Percentiles rank a stretch among this genome's conserved stretches.
Evolutionary conservation across 2,888 invertebrate species (phyloP).

Genomic region (Lepetodrilus schrolli): DNA sequence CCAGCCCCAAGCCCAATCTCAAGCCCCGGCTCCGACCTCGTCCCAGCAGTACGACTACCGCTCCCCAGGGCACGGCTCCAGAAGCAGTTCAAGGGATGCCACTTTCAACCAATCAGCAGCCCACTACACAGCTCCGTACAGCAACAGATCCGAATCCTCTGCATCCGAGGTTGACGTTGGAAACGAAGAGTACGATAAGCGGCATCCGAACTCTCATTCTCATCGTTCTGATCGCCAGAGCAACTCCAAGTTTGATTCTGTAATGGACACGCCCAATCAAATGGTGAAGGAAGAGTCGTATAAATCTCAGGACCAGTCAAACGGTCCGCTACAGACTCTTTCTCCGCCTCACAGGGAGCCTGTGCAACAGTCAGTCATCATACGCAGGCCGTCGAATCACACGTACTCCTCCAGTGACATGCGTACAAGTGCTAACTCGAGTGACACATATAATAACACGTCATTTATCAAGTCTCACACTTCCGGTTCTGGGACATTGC

Average conservation of each 20-base stretch:
- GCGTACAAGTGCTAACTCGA: not conserved
- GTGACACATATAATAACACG: constrained; percentile 11
- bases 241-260: constrained; percentile 39
- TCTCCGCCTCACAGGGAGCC: constrained; percentile 51
- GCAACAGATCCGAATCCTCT: constrained; percentile 73
- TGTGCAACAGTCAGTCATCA: constrained; percentile 69
- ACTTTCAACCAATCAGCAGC: constrained; percentile 51
- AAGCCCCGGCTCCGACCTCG: not conserved
- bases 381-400: constrained; percentile 57
- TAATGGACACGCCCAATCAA: constrained; percentile 41
- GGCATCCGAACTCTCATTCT: constrained; percentile 35
- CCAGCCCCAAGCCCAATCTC: constrained; percentile 2
- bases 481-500: constrained; percentile 21
- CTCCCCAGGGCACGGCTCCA: constrained; percentile 56
- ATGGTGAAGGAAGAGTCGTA: constrained; percentile 45
- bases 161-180: constrained; percentile 74
- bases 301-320: constrained; percentile 43
- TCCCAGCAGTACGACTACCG: constrained; percentile 43
- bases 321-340: constrained; percentile 38
- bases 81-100: constrained; percentile 65
- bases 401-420: constrained; percentile 27
- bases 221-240: constrained; percentile 33
- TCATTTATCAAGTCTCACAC: constrained; percentile 27
- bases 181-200: constrained; percentile 61
- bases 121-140: constrained; percentile 64